A percentile compares a stretch with the other conserved stretches of the same genome.
Conservation (phyloP, 2,888 invertebrate species). For the Cantharis rustica region DNA sequence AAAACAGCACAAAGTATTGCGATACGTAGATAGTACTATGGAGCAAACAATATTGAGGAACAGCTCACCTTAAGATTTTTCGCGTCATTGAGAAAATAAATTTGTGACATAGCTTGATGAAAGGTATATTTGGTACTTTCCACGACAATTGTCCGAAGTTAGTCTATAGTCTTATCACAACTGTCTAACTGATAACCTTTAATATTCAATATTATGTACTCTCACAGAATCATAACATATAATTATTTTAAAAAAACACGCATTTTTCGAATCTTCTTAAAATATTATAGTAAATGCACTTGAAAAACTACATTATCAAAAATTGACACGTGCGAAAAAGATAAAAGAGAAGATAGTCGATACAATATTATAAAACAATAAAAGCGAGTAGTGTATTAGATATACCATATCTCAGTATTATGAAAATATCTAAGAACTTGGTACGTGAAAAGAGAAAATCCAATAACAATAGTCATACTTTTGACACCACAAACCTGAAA, state of each 20-base stretch:
- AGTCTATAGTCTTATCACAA: neutral
- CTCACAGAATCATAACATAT: neutral
- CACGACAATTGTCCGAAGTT: neutral
- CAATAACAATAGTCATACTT: neutral
- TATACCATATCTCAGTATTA: neutral
- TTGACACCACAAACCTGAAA: neutral
- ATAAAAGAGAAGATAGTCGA: neutral
- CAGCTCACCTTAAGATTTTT: neutral
- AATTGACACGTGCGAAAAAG: neutral
- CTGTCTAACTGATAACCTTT: neutral
- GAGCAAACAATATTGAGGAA: neutral
- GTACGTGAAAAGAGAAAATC: neutral
- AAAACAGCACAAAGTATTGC: neutral
- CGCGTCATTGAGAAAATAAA: neutral
- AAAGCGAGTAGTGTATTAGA: neutral
- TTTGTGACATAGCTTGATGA: neutral
- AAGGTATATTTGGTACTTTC: neutral
- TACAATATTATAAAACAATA: neutral
- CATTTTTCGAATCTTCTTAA: neutral
- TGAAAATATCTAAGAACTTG: neutral
- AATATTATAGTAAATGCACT: neutral
- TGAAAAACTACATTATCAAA: neutral
- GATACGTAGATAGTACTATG: neutral
- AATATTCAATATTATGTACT: neutral
- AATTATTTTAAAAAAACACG: neutral